Evolutionary conservation across 2,888 invertebrate species (phyloP).

Genomic region (Erebia aethiops): DNA sequence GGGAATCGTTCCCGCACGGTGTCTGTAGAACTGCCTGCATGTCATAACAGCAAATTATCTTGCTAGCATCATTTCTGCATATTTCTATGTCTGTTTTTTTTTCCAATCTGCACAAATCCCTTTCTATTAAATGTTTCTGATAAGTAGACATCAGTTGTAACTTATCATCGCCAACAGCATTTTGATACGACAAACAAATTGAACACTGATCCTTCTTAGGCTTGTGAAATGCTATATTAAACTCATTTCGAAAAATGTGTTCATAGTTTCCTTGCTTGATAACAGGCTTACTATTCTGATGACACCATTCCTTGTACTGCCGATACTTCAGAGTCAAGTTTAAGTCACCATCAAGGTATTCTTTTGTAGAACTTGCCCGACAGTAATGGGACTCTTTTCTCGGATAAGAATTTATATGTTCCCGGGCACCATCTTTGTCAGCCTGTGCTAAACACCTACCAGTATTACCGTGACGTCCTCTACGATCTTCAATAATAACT

Average conservation of each 20-base stretch:
- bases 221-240: constrained; percentile 1
- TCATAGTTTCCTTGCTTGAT: not conserved
- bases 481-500: not conserved
- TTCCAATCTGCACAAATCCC: not conserved
- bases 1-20: not conserved
- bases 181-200: not conserved
- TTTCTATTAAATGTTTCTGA: not conserved
- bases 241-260: not conserved
- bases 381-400: not conserved
- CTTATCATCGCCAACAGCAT: not conserved
- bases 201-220: constrained; percentile 1
- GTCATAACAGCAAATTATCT: not conserved
- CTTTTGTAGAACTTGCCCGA: constrained; percentile 11
- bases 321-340: not conserved
- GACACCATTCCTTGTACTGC: constrained; percentile 4
- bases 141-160: not conserved
- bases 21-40: not conserved
- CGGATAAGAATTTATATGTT: not conserved
- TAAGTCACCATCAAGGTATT: constrained; percentile 4
- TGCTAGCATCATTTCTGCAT: constrained; percentile 2
- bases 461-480: not conserved
- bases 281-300: not conserved
- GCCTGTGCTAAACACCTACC: not conserved
- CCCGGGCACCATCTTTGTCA: not conserved
- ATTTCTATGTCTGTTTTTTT: not conserved